phyloP scores from a whole-genome alignment of 2,113 vertebrate species.

The Centrocercus urophasianus region DNA sequence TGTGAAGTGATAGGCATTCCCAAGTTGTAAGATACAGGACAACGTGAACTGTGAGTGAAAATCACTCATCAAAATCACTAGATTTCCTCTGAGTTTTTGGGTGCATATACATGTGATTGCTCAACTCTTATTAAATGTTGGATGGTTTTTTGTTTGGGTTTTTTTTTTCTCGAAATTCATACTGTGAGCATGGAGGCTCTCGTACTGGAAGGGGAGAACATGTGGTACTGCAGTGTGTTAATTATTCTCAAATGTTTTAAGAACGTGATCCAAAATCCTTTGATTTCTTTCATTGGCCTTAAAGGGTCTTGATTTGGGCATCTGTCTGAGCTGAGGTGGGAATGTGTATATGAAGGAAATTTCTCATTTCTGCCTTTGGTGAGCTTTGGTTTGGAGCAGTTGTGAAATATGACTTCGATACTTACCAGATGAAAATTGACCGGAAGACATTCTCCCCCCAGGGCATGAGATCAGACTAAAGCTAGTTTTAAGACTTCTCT shows the following conservation, averaged over 20 bases:
- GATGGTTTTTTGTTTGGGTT: too few relatives aligned
- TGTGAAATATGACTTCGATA: background rate
- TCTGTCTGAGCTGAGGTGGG: background rate
- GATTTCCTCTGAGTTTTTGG: background rate
- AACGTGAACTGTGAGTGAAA: background rate
- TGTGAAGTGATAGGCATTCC: background rate
- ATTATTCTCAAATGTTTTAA: background rate
- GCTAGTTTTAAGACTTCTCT: background rate
- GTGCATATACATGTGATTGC: background rate
- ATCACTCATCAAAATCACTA: background rate
- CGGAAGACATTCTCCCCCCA: background rate
- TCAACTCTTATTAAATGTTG: background rate
- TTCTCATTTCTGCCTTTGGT: background rate
- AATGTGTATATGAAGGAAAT: background rate
- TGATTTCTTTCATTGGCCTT: background rate
- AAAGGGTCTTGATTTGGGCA: background rate
- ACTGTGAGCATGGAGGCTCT: background rate
- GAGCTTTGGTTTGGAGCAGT: background rate
- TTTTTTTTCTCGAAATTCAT: rapidly evolving
- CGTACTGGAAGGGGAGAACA: rapidly evolving
- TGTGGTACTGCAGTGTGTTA: background rate
- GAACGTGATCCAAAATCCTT: background rate
- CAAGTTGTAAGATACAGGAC: background rate
- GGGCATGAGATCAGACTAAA: background rate
- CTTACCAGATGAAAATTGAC: background rate